Evolutionary conservation across 2,113 vertebrate genomes (phyloP).

Genomic region (Epinephelus cyanopodus): DNA sequence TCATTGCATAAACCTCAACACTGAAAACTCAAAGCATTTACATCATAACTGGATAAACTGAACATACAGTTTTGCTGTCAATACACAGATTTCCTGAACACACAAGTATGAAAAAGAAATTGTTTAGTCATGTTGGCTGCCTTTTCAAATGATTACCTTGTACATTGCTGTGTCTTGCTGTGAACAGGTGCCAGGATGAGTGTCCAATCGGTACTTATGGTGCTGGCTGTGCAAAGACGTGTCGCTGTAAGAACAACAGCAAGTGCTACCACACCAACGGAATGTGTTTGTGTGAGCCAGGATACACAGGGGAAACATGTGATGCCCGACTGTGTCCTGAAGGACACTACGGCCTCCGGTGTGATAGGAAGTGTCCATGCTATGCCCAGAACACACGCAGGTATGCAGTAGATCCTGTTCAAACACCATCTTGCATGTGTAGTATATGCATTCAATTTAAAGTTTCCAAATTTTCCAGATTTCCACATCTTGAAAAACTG

Average conservation of each 20-base stretch:
- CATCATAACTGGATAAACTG: too few species aligned
- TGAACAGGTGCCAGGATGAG: slow-evolving; percentile 92
- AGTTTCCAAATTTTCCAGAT: neutral
- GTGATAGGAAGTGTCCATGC: slow-evolving; percentile 92
- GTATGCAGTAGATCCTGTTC: slow-evolving; percentile 70
- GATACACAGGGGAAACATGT: slow-evolving; percentile 90
- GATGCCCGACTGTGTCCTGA: slow-evolving; percentile 90
- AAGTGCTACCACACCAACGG: slow-evolving; percentile 94
- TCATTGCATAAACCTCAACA: too few species aligned
- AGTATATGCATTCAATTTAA: neutral
- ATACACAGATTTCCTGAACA: too few species aligned
- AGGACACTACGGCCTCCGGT: slow-evolving; percentile 91
- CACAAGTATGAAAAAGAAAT: too few species aligned
- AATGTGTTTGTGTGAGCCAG: slow-evolving; percentile 91
- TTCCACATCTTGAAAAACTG: neutral
- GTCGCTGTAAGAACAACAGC: slow-evolving; percentile 90
- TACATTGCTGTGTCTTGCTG: neutral
- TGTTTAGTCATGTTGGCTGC: neutral
- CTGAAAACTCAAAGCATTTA: too few species aligned
- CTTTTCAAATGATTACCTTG: neutral
- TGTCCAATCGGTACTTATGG: slow-evolving; percentile 92
- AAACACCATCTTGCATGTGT: neutral
- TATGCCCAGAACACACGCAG: slow-evolving; percentile 88
- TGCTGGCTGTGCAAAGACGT: slow-evolving; percentile 86
- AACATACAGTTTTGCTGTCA: too few species aligned